Evolutionary conservation across 2,797 vertebrate genomes (phyloP), one percentile per base, ranked within the genome.

Genomic region (Mus minutoides): DNA sequence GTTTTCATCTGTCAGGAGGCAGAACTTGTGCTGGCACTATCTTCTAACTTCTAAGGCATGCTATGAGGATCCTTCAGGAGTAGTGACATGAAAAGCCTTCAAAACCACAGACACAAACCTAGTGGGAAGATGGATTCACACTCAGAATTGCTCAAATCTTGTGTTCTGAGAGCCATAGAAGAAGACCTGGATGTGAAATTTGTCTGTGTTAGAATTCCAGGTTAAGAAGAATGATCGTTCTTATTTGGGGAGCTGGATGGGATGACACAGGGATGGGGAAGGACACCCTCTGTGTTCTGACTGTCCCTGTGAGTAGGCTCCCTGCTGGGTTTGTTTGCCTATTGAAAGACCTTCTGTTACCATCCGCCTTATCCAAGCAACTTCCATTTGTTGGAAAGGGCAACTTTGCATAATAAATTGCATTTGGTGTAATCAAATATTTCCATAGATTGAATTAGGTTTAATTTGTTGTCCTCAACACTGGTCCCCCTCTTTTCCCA

Each of bases 391-490:
- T 97, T 93, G 58, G 88, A 97, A 98, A 98, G 98, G 97, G 96
- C 97, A 98, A 95, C 97, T 98, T 97, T 94, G 97, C 97, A 96
- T 97, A 96, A 98, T 96, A 89, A 98, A 98, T 88, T 49, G 73
- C 40, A 78, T 96, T 94, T 94, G 52, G 31, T 75, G 84, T 97
- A 97, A 97, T 98, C 97, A 98, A 98, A 97, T 98, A 96, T 97
- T 98, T 97, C 92, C 83, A 97, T 73, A 92, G 97, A 96, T 88
- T 82, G 87, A 93, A 98, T 98, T 98, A 97, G 90, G 34, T 96
- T 92, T 97, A 97, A 98, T 97, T 94, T 90, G 95, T 95, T 97
- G 82, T 90, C 96, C 97, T 97, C 64, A 0, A 94, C 89, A 52
- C 7, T 49, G 67, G 69, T 98, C 6, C 82, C 62, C 62, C 80